These are phyloP conservation scores for Coregonus suidteri DNA, from an alignment of 2,797 vertebrate species.

Conservation along the genomic window DNA sequence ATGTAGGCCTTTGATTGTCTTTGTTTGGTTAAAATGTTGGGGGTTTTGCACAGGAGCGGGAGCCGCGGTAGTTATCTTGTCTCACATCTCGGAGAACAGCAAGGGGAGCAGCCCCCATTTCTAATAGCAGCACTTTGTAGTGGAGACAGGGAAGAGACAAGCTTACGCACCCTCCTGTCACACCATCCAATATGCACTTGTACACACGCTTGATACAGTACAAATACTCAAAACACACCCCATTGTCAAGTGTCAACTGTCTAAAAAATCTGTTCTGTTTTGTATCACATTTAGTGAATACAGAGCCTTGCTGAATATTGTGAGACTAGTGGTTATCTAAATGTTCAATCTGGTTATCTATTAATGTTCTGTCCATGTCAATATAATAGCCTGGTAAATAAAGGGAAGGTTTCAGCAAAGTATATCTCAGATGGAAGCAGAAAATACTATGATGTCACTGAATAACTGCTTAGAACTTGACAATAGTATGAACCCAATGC, in stretches of 20 bases:
- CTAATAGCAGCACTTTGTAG: constrained; percentile 36
- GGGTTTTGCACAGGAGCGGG: constrained; percentile 21
- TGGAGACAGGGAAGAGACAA: constrained; percentile 33
- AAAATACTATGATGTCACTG: neutral
- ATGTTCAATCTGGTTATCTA: neutral
- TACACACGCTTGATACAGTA: neutral
- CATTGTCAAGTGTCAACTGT: neutral
- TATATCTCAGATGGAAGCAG: neutral
- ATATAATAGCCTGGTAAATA: neutral
- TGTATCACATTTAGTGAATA: neutral
- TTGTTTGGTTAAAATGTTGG: constrained; percentile 40
- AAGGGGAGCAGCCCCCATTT: constrained; percentile 27
- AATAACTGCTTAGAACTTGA: neutral
- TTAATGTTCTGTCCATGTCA: constrained; percentile 34
- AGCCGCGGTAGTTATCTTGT: constrained; percentile 49
- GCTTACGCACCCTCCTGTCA: constrained; percentile 26
- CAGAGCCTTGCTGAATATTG: neutral
- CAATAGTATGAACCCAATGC: constrained; percentile 1
- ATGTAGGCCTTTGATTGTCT: constrained; percentile 45
- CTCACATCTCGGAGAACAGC: constrained; percentile 52
- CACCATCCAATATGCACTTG: constrained; percentile 41
- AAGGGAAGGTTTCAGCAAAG: no score
- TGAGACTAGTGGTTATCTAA: neutral
- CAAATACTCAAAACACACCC: neutral
- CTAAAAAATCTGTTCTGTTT: neutral